These are phyloP conservation scores for Tricholaema leucomelas DNA, from an alignment of 2,113 vertebrate species.

Conservation along the genomic window DNA sequence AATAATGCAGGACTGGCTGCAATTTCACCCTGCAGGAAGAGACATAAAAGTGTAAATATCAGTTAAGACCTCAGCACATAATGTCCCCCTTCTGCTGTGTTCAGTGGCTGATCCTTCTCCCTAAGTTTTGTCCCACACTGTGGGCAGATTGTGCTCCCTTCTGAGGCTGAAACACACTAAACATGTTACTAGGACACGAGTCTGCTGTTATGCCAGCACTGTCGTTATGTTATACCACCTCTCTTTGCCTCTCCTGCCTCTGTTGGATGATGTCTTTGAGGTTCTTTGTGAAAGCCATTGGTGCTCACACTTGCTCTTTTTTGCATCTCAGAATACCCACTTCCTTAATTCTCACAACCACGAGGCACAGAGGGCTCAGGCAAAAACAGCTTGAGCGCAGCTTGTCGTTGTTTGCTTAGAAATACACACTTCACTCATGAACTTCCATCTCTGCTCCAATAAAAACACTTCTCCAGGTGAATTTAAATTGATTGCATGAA, in stretches of 20 bases:
- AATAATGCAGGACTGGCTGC: not conserved
- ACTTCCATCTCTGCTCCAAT: not conserved
- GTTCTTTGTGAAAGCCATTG: not conserved
- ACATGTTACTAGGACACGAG: not conserved
- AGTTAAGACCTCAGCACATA: not conserved
- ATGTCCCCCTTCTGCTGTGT: not conserved
- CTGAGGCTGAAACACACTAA: not conserved
- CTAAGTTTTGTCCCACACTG: not conserved
- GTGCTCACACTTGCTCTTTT: not conserved
- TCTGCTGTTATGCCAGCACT: not conserved
- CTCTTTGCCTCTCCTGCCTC: accelerated
- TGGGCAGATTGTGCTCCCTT: not conserved
- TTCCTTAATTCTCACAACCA: accelerated
- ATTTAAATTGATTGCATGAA: conserved; percentile 16
- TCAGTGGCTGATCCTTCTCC: not conserved
- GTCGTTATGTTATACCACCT: not conserved
- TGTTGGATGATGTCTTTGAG: not conserved
- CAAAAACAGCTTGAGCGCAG: not conserved
- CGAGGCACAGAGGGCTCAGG: not conserved
- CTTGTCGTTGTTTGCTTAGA: not conserved
- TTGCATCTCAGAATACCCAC: not conserved
- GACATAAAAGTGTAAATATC: not conserved
- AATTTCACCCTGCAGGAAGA: not conserved
- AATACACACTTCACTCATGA: not conserved
- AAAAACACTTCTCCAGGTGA: not conserved